Percentiles rank a stretch among this genome's conserved stretches.
These are phyloP conservation scores for Brenthis hecate DNA, from an alignment of 2,888 invertebrate genomes.

Conservation along the genomic window DNA sequence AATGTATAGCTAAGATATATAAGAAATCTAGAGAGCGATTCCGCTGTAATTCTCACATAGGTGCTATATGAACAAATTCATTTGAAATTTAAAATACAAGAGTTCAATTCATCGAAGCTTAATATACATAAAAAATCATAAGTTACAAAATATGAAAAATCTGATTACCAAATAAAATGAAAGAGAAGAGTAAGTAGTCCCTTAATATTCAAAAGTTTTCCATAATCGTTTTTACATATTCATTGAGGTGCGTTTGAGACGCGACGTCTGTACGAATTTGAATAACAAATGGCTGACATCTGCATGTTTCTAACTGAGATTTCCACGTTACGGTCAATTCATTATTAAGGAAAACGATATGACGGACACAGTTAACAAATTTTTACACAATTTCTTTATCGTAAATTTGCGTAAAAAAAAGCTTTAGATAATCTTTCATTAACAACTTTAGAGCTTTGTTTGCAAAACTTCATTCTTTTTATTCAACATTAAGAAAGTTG, in stretches of 20 bases:
- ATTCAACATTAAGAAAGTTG: constrained; percentile 43
- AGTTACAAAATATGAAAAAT: constrained; percentile 14
- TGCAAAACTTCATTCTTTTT: constrained; percentile 35
- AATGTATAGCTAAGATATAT: too few species aligned
- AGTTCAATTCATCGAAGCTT: too few species aligned
- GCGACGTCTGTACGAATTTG: constrained; percentile 72
- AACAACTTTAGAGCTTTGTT: constrained; percentile 18
- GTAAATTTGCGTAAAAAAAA: constrained; percentile 1
- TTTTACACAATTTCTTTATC: constrained; percentile 5
- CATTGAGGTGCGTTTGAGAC: constrained; percentile 75
- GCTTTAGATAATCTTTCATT: constrained; percentile 2
- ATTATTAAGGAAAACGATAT: constrained; percentile 47
- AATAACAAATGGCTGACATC: constrained; percentile 80
- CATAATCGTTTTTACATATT: constrained; percentile 80
- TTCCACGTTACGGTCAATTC: constrained; percentile 57
- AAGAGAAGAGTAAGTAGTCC: constrained; percentile 36
- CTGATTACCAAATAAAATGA: constrained; percentile 29
- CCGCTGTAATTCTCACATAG: too few species aligned
- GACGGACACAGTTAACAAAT: constrained; percentile 6
- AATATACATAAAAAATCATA: too few species aligned
- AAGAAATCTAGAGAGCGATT: too few species aligned
- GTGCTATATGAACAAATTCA: too few species aligned
- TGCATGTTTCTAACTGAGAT: constrained; percentile 67
- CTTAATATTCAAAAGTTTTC: constrained; percentile 66
- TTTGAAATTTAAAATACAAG: too few species aligned